Base-by-base conservation (phyloP, 2,113 vertebrate species). In the Orycteropus afer region DNA sequence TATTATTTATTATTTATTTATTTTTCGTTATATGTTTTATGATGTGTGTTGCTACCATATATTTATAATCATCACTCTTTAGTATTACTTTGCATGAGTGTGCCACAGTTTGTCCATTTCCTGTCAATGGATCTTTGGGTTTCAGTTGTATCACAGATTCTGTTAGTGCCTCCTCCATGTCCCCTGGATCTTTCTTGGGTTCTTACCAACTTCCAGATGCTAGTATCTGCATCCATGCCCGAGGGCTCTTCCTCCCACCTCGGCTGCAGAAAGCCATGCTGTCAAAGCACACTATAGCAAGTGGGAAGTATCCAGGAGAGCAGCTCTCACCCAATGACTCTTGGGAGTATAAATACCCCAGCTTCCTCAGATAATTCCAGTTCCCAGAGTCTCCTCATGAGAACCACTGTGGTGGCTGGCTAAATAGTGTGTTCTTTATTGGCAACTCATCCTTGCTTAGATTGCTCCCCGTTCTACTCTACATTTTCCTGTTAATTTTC, bases 401-500 rank as follows among this genome's bases (percentile, higher is more conserved):
- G 32, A 5, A 18, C 18, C 57, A 53, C 29, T 73, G 9, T 2
- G 53, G 61, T 51, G 27, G 8, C 57, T 85, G 14, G 76, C 29
- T 87, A 49, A 27, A 37, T 17, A 12, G 11, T 37, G 32, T 1
- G 4, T 29, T 27, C 9, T 23, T 23, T 53, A 32, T 14, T 34
- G 25, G 23, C 74, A 51, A 5, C 47, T 47, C 63, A 69, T 67
- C 29, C 42, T 83, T 45, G 9, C 29, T 25, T 49, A 3, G 29
- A 18, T 49, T 34, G 27, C n/a, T 71, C 45, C 47, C 25, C 37
- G 34, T 10, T 42, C 6, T 10, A 29, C 34, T 79, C 9, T 18
- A 15, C 37, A 18, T 55, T 69, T 95, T 79, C 69, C 4, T 55
- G 40, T 73, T 73, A 71, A 45, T 49, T 87, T 83, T 87, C 55